Evolutionary conservation across 2,113 vertebrate genomes (phyloP), one percentile per base, ranked within the genome.

Genomic region (Heterocephalus glaber): DNA sequence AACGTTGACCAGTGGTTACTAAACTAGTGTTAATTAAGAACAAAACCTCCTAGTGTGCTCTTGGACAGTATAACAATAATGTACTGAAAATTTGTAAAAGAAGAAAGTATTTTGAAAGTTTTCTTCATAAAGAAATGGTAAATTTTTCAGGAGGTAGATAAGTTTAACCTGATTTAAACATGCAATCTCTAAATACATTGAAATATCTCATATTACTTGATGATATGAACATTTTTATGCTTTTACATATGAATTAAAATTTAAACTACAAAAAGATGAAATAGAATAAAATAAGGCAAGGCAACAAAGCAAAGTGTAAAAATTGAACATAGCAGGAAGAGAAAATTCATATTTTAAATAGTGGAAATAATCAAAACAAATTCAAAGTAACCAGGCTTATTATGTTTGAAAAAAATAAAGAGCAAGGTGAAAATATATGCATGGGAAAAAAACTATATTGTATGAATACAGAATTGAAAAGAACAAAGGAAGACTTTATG

Each of bases 341-440:
- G 41, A 56, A 22, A 47, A 63, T 6, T 82, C 72, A 93, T 0
- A 68, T 28, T 76, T 89, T 38, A n/a, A n/a, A 44, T 47, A 68
- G 16, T 5, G 8, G 14, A 35, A 56, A 38, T 33, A 13, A 68
- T 20, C 35, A 54, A 35, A 1, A 56, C 6, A 5, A 83, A 70
- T 85, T 93, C 2, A 81, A 91, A 94, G 93, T 92, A 41, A 38
- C 44, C 24, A 19, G 26, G 2, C 14, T 66, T 52, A 44, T 19
- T 38, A 56, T 65, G 4, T 81, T 85, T 76, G n/a, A 80, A 93
- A 56, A n/a, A 90, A 94, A 52, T 41, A 91, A 86, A 65, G 12
- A 66, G 0, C 13, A 86, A 77, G 7, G 28, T 44, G 61, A 68
- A 5, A 77, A 41, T 61, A 74, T 17, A 41, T 76, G 5, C 12